Conservation (phyloP, 1,140 invertebrate species). For the Pantala flavescens region DNA sequence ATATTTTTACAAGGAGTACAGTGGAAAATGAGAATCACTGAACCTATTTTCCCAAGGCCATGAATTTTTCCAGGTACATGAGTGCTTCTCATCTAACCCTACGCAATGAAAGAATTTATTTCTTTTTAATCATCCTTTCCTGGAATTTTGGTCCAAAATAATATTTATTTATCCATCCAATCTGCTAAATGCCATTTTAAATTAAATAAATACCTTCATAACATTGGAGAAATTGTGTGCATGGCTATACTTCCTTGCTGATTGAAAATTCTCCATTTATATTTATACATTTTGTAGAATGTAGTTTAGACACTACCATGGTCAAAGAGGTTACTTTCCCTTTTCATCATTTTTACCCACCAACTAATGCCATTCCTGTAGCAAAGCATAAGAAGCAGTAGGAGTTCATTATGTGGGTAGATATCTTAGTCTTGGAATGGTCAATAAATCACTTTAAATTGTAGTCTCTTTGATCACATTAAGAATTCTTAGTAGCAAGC, state of each 20-base stretch:
- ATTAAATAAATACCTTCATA: too few species aligned
- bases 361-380: background rate
- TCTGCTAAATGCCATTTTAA: too few species aligned
- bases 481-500: background rate
- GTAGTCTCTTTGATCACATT: background rate
- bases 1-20: background rate
- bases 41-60: background rate
- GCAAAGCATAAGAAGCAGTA: background rate
- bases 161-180: too few species aligned
- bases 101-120: too few species aligned
- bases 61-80: background rate
- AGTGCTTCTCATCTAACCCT: too few species aligned
- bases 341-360: background rate
- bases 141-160: too few species aligned
- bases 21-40: background rate
- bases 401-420: background rate
- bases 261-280: slow-evolving; percentile 8
- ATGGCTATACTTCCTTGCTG: background rate
- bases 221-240: background rate
- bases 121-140: too few species aligned
- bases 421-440: background rate
- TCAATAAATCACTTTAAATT: background rate
- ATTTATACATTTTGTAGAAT: slow-evolving; percentile 4
- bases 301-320: background rate
- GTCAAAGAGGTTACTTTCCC: background rate